Evolutionary conservation across 2,888 invertebrate genomes (phyloP).

Genomic region (Dryomyza anilis): DNA sequence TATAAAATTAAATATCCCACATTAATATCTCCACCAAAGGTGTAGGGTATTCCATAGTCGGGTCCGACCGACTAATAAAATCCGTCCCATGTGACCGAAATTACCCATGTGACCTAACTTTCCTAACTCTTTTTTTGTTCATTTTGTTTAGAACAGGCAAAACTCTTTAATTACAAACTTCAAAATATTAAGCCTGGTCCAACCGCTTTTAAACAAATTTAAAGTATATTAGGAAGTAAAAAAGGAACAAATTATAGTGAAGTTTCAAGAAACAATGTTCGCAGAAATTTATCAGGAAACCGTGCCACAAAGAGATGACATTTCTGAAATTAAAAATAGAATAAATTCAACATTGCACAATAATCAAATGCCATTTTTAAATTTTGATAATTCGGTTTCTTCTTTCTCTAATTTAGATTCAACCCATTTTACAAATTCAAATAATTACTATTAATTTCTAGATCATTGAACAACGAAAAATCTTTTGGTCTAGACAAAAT

Average conservation of each 20-base stretch:
- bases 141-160: background rate
- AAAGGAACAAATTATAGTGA: background rate
- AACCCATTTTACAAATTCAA: background rate
- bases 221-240: background rate
- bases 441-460: background rate
- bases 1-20: too few species aligned
- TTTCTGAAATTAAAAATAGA: background rate
- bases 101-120: too few species aligned
- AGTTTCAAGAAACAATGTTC: too few species aligned
- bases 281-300: constrained; percentile 8
- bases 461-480: background rate
- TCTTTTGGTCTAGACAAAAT: background rate
- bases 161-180: background rate
- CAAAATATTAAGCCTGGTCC: background rate
- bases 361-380: background rate
- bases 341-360: too few species aligned
- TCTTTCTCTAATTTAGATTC: background rate
- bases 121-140: too few species aligned
- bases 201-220: background rate
- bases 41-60: too few species aligned
- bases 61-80: too few species aligned
- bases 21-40: too few species aligned
- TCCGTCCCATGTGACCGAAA: too few species aligned
- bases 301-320: background rate
- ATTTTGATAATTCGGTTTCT: background rate